Evolutionary conservation across 2,888 invertebrate species (phyloP).

Genomic region (Lepidocyrtinus sp.): DNA sequence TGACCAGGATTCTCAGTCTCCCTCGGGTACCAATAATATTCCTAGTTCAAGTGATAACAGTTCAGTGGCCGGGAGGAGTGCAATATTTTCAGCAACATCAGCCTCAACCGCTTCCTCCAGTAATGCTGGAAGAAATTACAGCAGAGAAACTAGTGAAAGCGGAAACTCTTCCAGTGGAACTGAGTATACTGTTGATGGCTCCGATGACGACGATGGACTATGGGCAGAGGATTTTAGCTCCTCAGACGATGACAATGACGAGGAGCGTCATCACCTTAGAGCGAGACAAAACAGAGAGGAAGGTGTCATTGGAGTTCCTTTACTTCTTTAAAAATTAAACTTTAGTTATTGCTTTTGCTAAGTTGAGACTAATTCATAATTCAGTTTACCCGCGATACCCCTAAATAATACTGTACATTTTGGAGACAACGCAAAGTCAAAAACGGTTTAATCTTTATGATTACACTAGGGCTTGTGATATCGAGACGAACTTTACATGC

Average conservation of each 20-base stretch:
- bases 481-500: too few species aligned
- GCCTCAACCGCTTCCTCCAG: slow-evolving; percentile 22
- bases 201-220: slow-evolving; percentile 42
- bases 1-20: slow-evolving; percentile 29
- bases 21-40: background rate
- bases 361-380: too few species aligned
- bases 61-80: slow-evolving; percentile 16
- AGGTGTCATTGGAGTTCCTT: slow-evolving; percentile 43
- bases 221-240: slow-evolving; percentile 50
- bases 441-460: too few species aligned
- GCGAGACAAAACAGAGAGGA: slow-evolving; percentile 34
- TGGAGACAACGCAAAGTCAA: too few species aligned
- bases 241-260: slow-evolving; percentile 46
- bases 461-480: too few species aligned
- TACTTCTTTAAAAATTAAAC: slow-evolving; percentile 40
- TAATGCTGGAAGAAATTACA: background rate
- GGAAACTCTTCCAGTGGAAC: slow-evolving; percentile 46
- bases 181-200: slow-evolving; percentile 52
- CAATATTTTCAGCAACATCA: slow-evolving; percentile 18
- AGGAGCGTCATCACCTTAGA: slow-evolving; percentile 34
- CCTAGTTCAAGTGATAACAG: background rate
- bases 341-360: slow-evolving; percentile 31
- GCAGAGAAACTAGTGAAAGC: slow-evolving; percentile 31
- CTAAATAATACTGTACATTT: too few species aligned
- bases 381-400: too few species aligned